Percentiles rank a stretch among this genome's conserved stretches.
These are phyloP conservation scores for Oryzias curvinotus DNA, from an alignment of 2,113 vertebrate genomes.

Conservation along the genomic window DNA sequence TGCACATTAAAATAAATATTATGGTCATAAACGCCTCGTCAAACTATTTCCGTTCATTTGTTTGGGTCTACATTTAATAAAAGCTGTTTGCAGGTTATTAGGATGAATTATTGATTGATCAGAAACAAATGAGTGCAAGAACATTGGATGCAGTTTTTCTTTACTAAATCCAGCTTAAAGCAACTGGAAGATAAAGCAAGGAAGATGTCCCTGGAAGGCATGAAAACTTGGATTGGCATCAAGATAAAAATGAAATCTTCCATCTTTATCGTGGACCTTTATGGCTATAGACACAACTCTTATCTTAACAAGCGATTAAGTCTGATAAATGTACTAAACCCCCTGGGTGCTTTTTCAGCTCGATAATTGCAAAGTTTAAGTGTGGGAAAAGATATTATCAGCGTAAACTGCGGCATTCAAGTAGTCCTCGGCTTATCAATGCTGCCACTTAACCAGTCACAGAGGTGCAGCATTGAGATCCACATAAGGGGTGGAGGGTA, in stretches of 20 bases:
- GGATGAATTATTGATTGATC: slow-evolving; percentile 42
- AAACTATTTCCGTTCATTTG: slow-evolving; percentile 19
- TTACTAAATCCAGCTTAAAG: slow-evolving; percentile 20
- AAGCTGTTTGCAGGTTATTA: slow-evolving; percentile 46
- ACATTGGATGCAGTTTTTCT: slow-evolving; percentile 18
- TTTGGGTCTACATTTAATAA: slow-evolving; percentile 40
- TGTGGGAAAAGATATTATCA: slow-evolving; percentile 36
- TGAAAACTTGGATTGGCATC: slow-evolving; percentile 31
- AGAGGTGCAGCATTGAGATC: slow-evolving; percentile 35
- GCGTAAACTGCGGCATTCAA: slow-evolving; percentile 26
- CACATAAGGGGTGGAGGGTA: slow-evolving; percentile 30
- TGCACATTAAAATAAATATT: slow-evolving; percentile 42
- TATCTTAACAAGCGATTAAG: slow-evolving; percentile 67
- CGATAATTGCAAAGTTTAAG: slow-evolving; percentile 35
- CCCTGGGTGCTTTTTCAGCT: slow-evolving; percentile 6
- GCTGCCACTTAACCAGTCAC: slow-evolving; percentile 32
- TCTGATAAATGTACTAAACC: slow-evolving; percentile 30
- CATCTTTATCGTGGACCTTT: slow-evolving; percentile 51
- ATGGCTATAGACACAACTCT: slow-evolving; percentile 43
- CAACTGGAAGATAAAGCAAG: neutral
- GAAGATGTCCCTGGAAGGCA: slow-evolving; percentile 24
- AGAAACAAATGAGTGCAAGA: slow-evolving; percentile 39
- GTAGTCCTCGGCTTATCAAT: slow-evolving; percentile 35
- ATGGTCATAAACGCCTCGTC: slow-evolving; percentile 51
- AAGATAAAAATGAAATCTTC: slow-evolving; percentile 24